Conservation (phyloP, 2,888 invertebrate genomes). For the Drosophila mimetica region DNA sequence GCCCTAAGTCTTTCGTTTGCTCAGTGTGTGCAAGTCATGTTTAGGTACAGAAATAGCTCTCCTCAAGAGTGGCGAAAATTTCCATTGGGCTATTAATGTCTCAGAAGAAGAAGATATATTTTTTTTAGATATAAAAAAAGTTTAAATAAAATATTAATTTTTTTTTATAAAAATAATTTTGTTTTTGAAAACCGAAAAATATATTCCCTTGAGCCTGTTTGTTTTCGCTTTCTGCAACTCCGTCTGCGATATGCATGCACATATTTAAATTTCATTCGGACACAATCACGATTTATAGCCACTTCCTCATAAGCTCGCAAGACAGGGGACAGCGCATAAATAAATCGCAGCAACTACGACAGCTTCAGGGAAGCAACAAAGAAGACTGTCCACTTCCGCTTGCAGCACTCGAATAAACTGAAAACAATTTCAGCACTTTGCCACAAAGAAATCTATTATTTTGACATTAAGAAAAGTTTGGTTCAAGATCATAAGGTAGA, state of each 20-base stretch:
- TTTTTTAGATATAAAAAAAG: background rate
- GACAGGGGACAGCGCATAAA: slow-evolving; percentile 34
- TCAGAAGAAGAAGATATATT: background rate
- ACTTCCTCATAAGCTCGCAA: slow-evolving; percentile 48
- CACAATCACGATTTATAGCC: slow-evolving; percentile 48
- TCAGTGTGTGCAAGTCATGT: slow-evolving; percentile 19
- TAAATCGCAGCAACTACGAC: slow-evolving; percentile 38
- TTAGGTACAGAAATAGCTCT: slow-evolving; percentile 58
- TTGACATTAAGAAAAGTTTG: background rate
- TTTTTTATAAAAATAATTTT: no score
- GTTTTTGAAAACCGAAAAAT: no score
- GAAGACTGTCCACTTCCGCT: slow-evolving; percentile 62
- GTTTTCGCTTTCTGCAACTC: slow-evolving; percentile 1
- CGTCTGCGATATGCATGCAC: slow-evolving; percentile 5
- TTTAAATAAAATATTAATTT: no score
- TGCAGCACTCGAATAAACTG: slow-evolving; percentile 32
- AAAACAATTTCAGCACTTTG: background rate
- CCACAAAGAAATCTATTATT: background rate
- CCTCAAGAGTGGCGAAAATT: background rate
- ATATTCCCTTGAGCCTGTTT: slow-evolving; percentile 2
- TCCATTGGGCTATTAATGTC: slow-evolving; percentile 1
- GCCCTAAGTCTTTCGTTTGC: slow-evolving; percentile 48
- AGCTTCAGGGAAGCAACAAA: slow-evolving; percentile 36
- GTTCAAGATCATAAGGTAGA: no score
- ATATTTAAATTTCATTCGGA: slow-evolving; percentile 27